Base-by-base conservation (phyloP, 1,140 invertebrate species). In the Trichogramma pretiosum region DNA sequence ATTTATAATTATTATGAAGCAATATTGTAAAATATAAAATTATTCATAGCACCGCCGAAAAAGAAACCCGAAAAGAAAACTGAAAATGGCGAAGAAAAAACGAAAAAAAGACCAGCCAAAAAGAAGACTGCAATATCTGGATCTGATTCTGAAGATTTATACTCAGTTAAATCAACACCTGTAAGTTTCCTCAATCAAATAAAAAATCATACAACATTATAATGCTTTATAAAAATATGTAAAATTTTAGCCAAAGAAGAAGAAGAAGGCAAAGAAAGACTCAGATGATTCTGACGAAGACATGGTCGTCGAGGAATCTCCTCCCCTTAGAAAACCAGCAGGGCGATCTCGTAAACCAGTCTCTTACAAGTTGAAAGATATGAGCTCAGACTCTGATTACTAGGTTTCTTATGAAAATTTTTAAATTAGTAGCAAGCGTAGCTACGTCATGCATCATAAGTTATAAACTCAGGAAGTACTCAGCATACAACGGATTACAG, bases 131-230 rank as follows among this genome's bases (percentile, higher is more conserved):
- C 14, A 5, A 51, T 56, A 34, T 56, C 57, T 3, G 59, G 56
- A 28, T 67, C 65, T 4, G 60, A 65, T 3, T 59, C 58, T 0
- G 68, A 68, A 10, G 64, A 61, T 7, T 43, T 54, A 21, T 60
- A 58, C 33, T 24, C 54, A 10, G 13, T 21, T 9, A 56, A 65
- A 56, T 45, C 55, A 50, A 40, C 7, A 44, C 33, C 50, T 21
- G 55, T 64, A 52, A 61, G 57, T 46, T 19, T 38, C 24, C 24
- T 38, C n/a, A 38, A 3, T 38, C 22, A n/a, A n/a, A n/a, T n/a
- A n/a, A n/a, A n/a, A n/a, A n/a, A n/a, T n/a, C n/a, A n/a, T n/a
- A n/a, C n/a, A n/a, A n/a, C n/a, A n/a, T n/a, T n/a, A n/a, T n/a
- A n/a, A n/a, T n/a, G n/a, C n/a, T n/a, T n/a, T n/a, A n/a, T n/a